Conservation (phyloP, 2,113 vertebrate genomes). For the crab-eating macaque (Macaca fascicularis) region T2T-MFA8v1.1 NC_088379.1:69540501-69541000, state of each 20-base stretch:
- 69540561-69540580: slow-evolving; percentile 56
- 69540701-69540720: background rate
- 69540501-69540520: background rate
- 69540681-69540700: background rate
- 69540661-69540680: slow-evolving; percentile 39
- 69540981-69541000: slow-evolving; percentile 12
- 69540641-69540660: slow-evolving; percentile 35
- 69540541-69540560: slow-evolving; percentile 55
- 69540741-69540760: background rate
- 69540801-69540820: slow-evolving; percentile 25
- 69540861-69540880: slow-evolving; percentile 57
- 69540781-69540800: background rate
- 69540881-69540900: slow-evolving; percentile 61
- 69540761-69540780: slow-evolving; percentile 20
- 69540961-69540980: background rate
- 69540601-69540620: background rate
- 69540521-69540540: slow-evolving; percentile 36
- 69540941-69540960: slow-evolving; percentile 57
- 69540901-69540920: slow-evolving; percentile 58
- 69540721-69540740: slow-evolving; percentile 43
- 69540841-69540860: slow-evolving; percentile 62
- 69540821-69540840: slow-evolving; percentile 51
- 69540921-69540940: slow-evolving; percentile 52
- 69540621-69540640: slow-evolving; percentile 25
- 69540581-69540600: slow-evolving; percentile 22